These are phyloP conservation scores for Sylvia borin DNA, from an alignment of 2,797 vertebrate species.

Conservation along the genomic window DNA sequence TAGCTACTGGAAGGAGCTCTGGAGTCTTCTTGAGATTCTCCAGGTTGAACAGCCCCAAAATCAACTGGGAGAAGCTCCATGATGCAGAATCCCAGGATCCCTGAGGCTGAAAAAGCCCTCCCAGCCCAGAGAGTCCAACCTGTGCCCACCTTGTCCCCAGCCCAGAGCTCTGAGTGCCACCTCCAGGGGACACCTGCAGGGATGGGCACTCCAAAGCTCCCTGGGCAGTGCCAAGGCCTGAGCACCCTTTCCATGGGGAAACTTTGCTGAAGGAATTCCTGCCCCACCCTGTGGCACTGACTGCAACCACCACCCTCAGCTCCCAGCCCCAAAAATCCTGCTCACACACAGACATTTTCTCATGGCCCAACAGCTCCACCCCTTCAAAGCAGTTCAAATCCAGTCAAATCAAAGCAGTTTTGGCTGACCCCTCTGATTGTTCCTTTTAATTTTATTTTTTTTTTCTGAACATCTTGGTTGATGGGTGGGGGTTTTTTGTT, in stretches of 20 bases:
- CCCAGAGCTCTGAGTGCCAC: neutral
- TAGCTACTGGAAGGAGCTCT: neutral
- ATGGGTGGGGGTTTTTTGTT: too few species aligned
- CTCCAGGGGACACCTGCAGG: neutral
- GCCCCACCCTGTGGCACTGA: neutral
- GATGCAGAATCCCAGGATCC: neutral
- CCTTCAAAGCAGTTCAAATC: neutral
- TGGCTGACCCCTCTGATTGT: neutral
- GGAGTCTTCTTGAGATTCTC: neutral
- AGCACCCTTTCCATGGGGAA: neutral
- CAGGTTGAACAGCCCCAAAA: neutral
- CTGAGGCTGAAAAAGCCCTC: neutral
- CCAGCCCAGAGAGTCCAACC: accelerated
- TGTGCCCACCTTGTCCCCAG: neutral
- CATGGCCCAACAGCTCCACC: neutral
- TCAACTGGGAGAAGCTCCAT: neutral
- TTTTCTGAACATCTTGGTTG: neutral
- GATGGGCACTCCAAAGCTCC: neutral
- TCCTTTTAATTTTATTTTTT: neutral
- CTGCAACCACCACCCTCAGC: neutral
- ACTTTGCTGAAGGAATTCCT: neutral
- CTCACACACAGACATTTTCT: neutral
- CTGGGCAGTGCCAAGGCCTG: neutral
- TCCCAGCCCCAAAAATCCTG: neutral
- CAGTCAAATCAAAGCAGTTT: neutral